Base-by-base conservation (phyloP, 2,797 vertebrate genomes). In the Dallia pectoralis region DNA sequence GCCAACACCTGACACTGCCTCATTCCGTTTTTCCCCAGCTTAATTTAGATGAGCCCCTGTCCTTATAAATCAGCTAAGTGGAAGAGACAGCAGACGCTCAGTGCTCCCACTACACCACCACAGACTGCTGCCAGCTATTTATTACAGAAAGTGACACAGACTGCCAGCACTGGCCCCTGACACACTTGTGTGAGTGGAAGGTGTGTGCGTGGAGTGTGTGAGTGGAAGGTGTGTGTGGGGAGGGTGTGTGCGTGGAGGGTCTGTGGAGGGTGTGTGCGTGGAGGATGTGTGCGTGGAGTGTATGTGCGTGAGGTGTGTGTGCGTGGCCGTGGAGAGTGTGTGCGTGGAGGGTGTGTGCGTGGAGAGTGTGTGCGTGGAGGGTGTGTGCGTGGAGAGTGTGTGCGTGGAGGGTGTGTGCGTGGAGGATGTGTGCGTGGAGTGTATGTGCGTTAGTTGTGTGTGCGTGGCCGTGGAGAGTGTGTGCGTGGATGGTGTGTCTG, bases 61-160 rank as follows among this genome's bases (percentile, higher is more conserved):
- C 71, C 49, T 51, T 32, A 49, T 51, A 65, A 70, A 77, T 77
- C 68, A 59, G 73, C 74, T 77, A 80, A 84, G 47, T 62, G 59
- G 51, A 80, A 80, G 73, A 19, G 80, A 84, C 74, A 77, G 73
- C 61, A 72, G 78, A 70, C 74, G 61, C 75, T 74, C 68, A 59
- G 77, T 77, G 53, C 73, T 77, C 75, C 80, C 80, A 77, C 67
- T 61, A 64, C 72, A 51, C 70, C 73, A 75, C 75, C 76, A 78
- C 18, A n/a, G 67, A 30, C 72, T 73, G 74, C 82, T 72, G 72
- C 71, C 36, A 81, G 77, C 74, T 79, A 69, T 80, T 81, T 80
- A 79, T 78, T 80, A 81, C 75, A 76, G 44, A 72, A 76, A 79
- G 72, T 80, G 77, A 80, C 77, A 78, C 40, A 32, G 47, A 81